Evolutionary conservation across 2,888 invertebrate species (phyloP).

Genomic region (Cerastis leucographa): DNA sequence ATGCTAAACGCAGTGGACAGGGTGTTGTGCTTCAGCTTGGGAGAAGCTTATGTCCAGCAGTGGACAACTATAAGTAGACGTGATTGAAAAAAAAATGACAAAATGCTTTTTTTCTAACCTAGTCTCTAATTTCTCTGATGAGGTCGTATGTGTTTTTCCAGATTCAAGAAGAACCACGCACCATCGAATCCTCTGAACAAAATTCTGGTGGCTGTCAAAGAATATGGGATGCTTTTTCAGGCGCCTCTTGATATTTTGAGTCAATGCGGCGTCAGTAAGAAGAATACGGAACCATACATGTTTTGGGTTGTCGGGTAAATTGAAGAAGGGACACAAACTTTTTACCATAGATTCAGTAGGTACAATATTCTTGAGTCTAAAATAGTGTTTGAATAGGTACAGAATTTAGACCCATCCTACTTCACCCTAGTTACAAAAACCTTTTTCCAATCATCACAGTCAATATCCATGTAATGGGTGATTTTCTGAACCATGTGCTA

Average conservation of each 20-base stretch:
- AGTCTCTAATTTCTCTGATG: background rate
- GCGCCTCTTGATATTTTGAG: conserved; percentile 85
- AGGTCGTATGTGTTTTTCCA: conserved; percentile 57
- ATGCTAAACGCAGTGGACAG: background rate
- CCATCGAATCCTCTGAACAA: conserved; percentile 92
- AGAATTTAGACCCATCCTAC: background rate
- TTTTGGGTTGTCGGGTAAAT: conserved; percentile 96
- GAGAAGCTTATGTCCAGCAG: background rate
- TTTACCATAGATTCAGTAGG: background rate
- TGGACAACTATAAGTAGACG: background rate
- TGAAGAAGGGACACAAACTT: background rate
- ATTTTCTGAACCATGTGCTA: background rate
- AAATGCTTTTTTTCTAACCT: background rate
- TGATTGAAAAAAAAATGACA: background rate
- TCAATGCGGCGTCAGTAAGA: conserved; percentile 83
- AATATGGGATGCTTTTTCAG: conserved; percentile 95
- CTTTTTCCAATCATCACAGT: background rate
- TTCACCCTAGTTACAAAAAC: background rate
- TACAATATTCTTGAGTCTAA: background rate
- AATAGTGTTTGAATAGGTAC: background rate
- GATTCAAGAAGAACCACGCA: conserved; percentile 90
- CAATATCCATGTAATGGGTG: background rate
- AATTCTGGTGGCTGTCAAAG: conserved; percentile 95
- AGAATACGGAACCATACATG: conserved; percentile 87
- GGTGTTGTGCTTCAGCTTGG: background rate